Evolutionary conservation across 2,888 invertebrate species (phyloP).

Genomic region (Leptopterna dolabrata): DNA sequence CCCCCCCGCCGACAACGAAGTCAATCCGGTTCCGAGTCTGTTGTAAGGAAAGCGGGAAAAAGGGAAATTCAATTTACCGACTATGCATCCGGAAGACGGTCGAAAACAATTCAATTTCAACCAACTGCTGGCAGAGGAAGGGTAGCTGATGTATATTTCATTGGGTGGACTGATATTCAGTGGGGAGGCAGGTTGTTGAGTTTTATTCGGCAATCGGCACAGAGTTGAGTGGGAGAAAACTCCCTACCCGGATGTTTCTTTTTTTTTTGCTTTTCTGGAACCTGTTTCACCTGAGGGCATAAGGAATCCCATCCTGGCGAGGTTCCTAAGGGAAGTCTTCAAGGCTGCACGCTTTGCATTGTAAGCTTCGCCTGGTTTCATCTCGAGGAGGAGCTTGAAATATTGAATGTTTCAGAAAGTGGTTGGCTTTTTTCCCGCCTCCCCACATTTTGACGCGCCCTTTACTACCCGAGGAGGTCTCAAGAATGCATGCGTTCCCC

Average conservation of each 20-base stretch:
- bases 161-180: constrained; percentile 54
- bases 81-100: constrained; percentile 46
- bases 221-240: constrained; percentile 32
- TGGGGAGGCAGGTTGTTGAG: constrained; percentile 44
- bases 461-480: not conserved
- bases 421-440: not conserved
- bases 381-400: constrained; percentile 14
- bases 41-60: constrained; percentile 17
- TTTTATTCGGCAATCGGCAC: constrained; percentile 51
- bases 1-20: not conserved
- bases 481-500: not conserved
- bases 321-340: not conserved
- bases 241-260: not conserved
- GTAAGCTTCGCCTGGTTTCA: constrained; percentile 29
- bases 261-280: not conserved
- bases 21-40: constrained; percentile 37
- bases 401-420: constrained; percentile 35
- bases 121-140: not conserved
- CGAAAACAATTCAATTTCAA: constrained; percentile 46
- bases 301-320: constrained; percentile 15
- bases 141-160: constrained; percentile 54
- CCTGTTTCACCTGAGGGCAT: constrained; percentile 17
- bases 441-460: not conserved
- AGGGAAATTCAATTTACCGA: constrained; percentile 43
- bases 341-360: constrained; percentile 44